Base-by-base conservation (phyloP, 2,113 vertebrate species). In the Motacilla alba region DNA sequence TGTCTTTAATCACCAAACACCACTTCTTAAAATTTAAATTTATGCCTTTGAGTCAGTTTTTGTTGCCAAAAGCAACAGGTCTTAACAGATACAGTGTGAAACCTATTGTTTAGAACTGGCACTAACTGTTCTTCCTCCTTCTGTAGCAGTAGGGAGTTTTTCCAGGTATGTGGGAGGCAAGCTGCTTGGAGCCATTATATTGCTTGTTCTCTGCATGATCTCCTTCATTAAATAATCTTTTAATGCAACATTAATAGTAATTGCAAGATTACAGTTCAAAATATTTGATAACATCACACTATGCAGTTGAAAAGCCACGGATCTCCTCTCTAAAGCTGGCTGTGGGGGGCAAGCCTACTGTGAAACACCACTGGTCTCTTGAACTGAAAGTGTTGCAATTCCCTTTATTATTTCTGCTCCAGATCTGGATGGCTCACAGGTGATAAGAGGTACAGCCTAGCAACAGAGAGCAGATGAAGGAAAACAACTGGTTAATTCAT, bases 221-320 rank as follows among this genome's bases (percentile, higher is more conserved):
- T 95, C 95, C 97, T 97, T 97, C 97, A 98, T 98, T 98, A 98
- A 97, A 97, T 97, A 97, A 97, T 98, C 97, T 97, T 98, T 97
- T 97, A 98, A 97, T 97, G 97, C 91, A 98, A 97, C 96, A 97
- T 97, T 98, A 97, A 97, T 98, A 97, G 94, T 94, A 98, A 98
- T 97, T 97, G 97, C 91, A 97, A 97, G 97, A 97, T 98, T 98
- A 97, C 85, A 90, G 94, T 97, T 98, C 94, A 97, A 98, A 98
- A 98, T 98, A 97, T 98, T 98, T 98, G 96, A 97, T 97, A 97
- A 97, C 95, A 97, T 94, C 96, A 88, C 97, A 94, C 94, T 75
- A 96, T 83, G 96, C 78, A 86, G 87, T 89, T 94, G 93, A 94
- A 97, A 95, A 93, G 64, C 92, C 89, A 90, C 64, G 28, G 76